These are phyloP conservation scores for Mycetomoellerius zeteki DNA, from an alignment of 1,140 invertebrate species.

Conservation along the genomic window DNA sequence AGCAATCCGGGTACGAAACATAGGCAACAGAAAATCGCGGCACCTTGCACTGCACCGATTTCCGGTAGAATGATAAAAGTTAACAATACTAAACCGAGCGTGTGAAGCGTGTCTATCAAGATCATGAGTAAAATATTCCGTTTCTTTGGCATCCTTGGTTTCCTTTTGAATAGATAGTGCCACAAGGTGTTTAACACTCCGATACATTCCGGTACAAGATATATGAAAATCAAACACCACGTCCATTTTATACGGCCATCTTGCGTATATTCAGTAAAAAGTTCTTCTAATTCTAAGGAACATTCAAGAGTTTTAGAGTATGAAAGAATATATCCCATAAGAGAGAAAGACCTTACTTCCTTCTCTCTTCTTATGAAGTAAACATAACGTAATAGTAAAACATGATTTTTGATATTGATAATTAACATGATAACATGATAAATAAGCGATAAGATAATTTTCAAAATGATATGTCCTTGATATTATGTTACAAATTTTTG, in stretches of 20 bases:
- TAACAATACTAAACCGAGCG: constrained; percentile 93
- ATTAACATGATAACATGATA: not conserved
- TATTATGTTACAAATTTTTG: not conserved
- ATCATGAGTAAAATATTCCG: constrained; percentile 89
- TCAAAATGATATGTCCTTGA: not conserved
- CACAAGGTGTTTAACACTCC: constrained; percentile 92
- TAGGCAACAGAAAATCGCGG: constrained; percentile 96
- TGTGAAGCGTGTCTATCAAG: constrained; percentile 93
- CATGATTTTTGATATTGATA: not conserved
- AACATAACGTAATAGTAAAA: not conserved
- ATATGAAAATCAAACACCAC: constrained; percentile 94
- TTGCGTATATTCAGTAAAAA: constrained; percentile 90
- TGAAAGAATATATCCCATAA: constrained; percentile 14
- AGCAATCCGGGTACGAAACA: constrained; percentile 94
- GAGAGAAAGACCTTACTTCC: no score
- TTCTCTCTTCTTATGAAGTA: no score
- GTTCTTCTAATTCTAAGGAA: constrained; percentile 87
- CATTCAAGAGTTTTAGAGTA: not conserved
- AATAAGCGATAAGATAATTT: not conserved
- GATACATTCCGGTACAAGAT: constrained; percentile 94
- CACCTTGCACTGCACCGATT: constrained; percentile 95
- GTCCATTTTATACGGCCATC: constrained; percentile 95
- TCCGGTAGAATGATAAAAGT: constrained; percentile 95
- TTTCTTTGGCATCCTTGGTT: constrained; percentile 87
- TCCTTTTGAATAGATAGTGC: constrained; percentile 94